Conservation (phyloP, 2,797 vertebrate species). For the Potorous gilbertii region DNA sequence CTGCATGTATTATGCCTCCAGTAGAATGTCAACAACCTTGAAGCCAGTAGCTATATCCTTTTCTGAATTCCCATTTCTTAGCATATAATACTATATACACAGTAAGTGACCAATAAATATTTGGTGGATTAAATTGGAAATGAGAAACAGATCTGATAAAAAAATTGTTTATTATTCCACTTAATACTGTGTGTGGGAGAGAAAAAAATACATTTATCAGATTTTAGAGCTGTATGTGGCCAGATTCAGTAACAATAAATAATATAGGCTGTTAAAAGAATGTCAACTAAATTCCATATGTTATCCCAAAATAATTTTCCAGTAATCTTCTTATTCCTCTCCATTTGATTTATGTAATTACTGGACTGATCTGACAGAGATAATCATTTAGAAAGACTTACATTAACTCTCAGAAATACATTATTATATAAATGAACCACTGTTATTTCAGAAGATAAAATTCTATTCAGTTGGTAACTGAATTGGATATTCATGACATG, state of each 20-base stretch:
- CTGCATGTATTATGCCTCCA: neutral
- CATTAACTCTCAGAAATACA: constrained; percentile 18
- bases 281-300: constrained; percentile 26
- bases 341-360: constrained; percentile 43
- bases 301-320: constrained; percentile 4
- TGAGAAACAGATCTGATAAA: neutral
- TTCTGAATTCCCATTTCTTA: neutral
- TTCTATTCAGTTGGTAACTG: neutral
- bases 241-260: constrained; percentile 33
- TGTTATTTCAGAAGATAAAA: neutral
- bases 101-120: neutral
- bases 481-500: neutral
- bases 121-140: neutral
- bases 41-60: neutral
- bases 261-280: constrained; percentile 13
- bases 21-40: neutral
- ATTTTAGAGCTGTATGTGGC: constrained; percentile 36
- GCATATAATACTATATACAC: neutral
- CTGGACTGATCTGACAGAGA: constrained; percentile 4
- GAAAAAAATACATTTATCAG: constrained; percentile 8
- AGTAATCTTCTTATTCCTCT: constrained; percentile 8
- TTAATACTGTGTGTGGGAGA: constrained; percentile 29
- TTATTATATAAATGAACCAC: constrained; percentile 29
- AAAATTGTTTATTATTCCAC: constrained; percentile 52
- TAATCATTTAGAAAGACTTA: constrained; percentile 54